Conservation (phyloP, 2,888 invertebrate species). For the Serripes groenlandicus region DNA sequence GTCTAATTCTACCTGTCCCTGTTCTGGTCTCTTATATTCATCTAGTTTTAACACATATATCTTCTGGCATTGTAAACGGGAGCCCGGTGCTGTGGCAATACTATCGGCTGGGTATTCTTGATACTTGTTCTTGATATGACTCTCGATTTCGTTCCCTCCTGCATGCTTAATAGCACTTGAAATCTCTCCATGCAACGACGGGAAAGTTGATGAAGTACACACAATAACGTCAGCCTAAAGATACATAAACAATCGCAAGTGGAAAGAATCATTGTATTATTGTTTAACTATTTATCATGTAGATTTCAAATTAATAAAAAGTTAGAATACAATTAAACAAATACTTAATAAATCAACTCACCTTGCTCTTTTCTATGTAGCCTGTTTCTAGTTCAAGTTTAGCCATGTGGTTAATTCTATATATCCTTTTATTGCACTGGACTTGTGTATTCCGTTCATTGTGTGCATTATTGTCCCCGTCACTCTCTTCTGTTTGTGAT, state of each 20-base stretch:
- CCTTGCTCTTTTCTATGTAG: conserved; percentile 27
- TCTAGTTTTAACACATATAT: conserved; percentile 37
- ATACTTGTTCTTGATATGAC: conserved; percentile 27
- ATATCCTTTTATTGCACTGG: too few relatives aligned
- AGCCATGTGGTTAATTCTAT: neutral
- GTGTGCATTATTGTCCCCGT: too few relatives aligned
- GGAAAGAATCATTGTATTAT: too few relatives aligned
- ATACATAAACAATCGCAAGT: too few relatives aligned
- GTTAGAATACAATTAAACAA: too few relatives aligned
- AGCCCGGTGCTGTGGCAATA: conserved; percentile 29
- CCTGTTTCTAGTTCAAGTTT: conserved; percentile 20
- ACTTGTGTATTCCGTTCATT: too few relatives aligned
- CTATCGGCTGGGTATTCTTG: conserved; percentile 31
- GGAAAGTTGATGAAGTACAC: conserved; percentile 52
- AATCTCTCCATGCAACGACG: conserved; percentile 46
- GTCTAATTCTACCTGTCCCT: conserved; percentile 25
- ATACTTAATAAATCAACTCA: too few relatives aligned
- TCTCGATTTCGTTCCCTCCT: conserved; percentile 31
- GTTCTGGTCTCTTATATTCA: conserved; percentile 22
- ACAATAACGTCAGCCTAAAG: conserved; percentile 59
- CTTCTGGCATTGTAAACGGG: conserved; percentile 36
- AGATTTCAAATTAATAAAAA: too few relatives aligned
- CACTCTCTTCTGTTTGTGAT: too few relatives aligned
- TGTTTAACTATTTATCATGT: too few relatives aligned
- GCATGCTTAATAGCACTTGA: conserved; percentile 25